Evolutionary conservation across 1,140 invertebrate species (phyloP).

Genomic region (Rhyzopertha dominica): DNA sequence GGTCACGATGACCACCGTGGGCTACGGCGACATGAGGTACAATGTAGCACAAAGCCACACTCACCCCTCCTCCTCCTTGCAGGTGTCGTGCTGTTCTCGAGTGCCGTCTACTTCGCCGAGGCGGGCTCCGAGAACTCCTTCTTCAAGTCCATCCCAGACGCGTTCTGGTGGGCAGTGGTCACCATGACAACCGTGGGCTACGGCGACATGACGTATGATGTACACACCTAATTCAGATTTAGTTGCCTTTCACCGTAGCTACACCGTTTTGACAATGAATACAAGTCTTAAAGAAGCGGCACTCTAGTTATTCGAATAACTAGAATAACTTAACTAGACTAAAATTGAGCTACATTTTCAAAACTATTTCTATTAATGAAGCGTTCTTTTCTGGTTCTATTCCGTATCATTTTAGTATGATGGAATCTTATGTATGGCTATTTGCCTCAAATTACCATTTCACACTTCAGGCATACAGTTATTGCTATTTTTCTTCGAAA

Average conservation of each 20-base stretch:
- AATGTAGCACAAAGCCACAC: constrained; percentile 39
- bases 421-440: too few species aligned
- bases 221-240: constrained; percentile 66
- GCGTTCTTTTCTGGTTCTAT: too few species aligned
- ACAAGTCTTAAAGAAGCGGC: too few species aligned
- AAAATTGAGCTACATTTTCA: too few species aligned
- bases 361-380: too few species aligned
- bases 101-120: constrained; percentile 98
- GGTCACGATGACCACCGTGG: constrained; percentile 91
- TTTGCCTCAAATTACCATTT: too few species aligned
- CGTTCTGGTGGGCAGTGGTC: constrained; percentile 99
- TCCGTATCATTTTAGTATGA: too few species aligned
- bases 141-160: constrained; percentile 98
- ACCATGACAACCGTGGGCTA: constrained; percentile 99
- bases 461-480: too few species aligned
- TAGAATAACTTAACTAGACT: too few species aligned
- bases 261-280: constrained; percentile 9
- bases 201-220: constrained; percentile 98
- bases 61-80: constrained; percentile 55
- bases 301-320: too few species aligned
- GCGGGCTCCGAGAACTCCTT: constrained; percentile 94
- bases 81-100: constrained; percentile 99
- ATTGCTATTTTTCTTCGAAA: too few species aligned
- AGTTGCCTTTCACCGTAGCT: constrained; percentile 45
- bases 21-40: constrained; percentile 97